phyloP scores from a whole-genome alignment of 1,140 invertebrate species.

The Bombus impatiens region DNA sequence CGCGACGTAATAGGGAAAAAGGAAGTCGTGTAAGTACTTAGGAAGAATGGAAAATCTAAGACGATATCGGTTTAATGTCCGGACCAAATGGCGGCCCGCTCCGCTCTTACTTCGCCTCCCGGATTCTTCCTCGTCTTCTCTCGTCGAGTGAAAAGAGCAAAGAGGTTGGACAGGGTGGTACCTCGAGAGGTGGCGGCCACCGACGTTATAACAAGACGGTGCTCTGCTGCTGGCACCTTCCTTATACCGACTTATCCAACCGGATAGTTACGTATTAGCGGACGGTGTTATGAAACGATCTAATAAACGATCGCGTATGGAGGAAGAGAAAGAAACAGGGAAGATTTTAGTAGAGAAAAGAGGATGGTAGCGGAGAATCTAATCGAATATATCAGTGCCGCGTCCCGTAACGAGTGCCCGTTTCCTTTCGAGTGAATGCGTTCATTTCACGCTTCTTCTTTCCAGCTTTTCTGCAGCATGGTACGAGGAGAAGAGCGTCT shows the following conservation, averaged over 20 bases:
- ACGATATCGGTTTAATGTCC: constrained; percentile 62
- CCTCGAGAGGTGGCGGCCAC: neutral
- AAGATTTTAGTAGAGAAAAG: too few species aligned
- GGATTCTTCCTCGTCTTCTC: neutral
- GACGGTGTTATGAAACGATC: constrained; percentile 51
- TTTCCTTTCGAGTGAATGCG: constrained; percentile 31
- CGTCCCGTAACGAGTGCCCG: constrained; percentile 38
- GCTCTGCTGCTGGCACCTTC: constrained; percentile 24
- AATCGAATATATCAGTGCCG: constrained; percentile 39
- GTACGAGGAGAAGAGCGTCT: neutral
- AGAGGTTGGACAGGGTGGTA: neutral
- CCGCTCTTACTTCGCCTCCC: constrained; percentile 32
- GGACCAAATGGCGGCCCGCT: constrained; percentile 58
- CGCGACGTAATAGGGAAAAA: constrained; percentile 8
- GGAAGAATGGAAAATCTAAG: constrained; percentile 63
- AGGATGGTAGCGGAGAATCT: neutral
- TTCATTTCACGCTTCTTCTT: constrained; percentile 32
- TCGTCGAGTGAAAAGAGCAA: neutral
- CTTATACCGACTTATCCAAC: constrained; percentile 16
- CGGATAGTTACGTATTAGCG: constrained; percentile 51
- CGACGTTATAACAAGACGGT: constrained; percentile 40
- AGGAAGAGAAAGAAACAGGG: neutral
- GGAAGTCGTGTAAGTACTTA: constrained; percentile 20
- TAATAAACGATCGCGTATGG: constrained; percentile 47
- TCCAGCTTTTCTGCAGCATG: neutral